phyloP scores from a whole-genome alignment of 1,140 invertebrate species.

The Neodiprion fabricii region DNA sequence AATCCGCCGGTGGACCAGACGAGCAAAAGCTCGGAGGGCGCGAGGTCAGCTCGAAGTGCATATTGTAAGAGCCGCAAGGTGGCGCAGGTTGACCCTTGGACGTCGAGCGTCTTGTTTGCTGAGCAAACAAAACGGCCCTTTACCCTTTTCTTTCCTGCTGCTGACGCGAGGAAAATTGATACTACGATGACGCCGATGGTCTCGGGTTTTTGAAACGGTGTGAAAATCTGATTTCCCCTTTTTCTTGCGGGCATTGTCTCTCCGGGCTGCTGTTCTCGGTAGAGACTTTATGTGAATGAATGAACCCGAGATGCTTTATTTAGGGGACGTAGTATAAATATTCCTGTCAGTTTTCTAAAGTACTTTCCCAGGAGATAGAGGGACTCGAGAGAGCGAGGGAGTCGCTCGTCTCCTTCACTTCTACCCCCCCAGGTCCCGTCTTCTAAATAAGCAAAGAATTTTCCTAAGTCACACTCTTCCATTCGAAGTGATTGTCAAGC shows the following conservation, averaged over 20 bases:
- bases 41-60: constrained; percentile 33
- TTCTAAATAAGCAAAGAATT: constrained; percentile 40
- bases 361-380: constrained; percentile 6
- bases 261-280: constrained; percentile 25
- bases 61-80: constrained; percentile 42
- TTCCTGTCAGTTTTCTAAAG: constrained; percentile 22
- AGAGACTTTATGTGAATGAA: constrained; percentile 21
- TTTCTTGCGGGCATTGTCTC: constrained; percentile 25
- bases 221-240: constrained; percentile 21
- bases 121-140: constrained; percentile 42
- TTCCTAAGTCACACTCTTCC: constrained; percentile 26
- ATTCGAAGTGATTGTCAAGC: constrained; percentile 12
- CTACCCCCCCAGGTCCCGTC: constrained; percentile 8
- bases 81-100: constrained; percentile 39
- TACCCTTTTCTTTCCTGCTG: constrained; percentile 17
- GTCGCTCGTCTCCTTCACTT: neutral
- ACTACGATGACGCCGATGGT: constrained; percentile 16
- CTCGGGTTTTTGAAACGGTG: constrained; percentile 32
- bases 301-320: constrained; percentile 46
- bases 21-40: constrained; percentile 10
- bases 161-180: constrained; percentile 20
- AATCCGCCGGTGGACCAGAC: constrained; percentile 3
- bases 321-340: constrained; percentile 52
- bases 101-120: constrained; percentile 46
- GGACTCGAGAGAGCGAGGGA: constrained; percentile 13